These are phyloP conservation scores for Dorcus hopei DNA, from an alignment of 2,888 invertebrate species.

Conservation along the genomic window DNA sequence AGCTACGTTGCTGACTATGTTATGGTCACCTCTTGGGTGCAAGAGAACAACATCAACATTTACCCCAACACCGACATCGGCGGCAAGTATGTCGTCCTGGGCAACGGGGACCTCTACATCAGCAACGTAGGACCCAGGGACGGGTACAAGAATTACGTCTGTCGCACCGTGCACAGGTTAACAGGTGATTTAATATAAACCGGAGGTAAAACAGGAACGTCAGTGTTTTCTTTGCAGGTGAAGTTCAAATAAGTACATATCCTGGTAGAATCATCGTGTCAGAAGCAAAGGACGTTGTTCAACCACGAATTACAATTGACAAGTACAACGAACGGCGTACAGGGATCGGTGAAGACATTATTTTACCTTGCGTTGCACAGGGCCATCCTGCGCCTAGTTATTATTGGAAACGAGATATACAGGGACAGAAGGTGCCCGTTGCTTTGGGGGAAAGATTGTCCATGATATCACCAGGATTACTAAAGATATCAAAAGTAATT, in stretches of 20 bases:
- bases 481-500: conserved; percentile 61
- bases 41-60: conserved; percentile 76
- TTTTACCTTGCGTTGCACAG: conserved; percentile 75
- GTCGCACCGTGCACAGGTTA: conserved; percentile 76
- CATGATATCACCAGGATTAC: conserved; percentile 61
- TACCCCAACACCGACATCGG: conserved; percentile 72
- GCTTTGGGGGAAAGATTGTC: conserved; percentile 62
- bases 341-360: conserved; percentile 69
- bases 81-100: conserved; percentile 73
- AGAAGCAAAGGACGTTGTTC: conserved; percentile 73
- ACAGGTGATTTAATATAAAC: conserved; percentile 52
- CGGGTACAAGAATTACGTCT: conserved; percentile 76
- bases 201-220: not conserved
- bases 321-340: conserved; percentile 66
- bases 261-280: conserved; percentile 67
- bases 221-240: conserved; percentile 43
- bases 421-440: conserved; percentile 64
- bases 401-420: conserved; percentile 76
- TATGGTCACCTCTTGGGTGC: conserved; percentile 85
- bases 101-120: conserved; percentile 81
- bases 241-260: conserved; percentile 57
- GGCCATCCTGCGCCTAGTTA: conserved; percentile 78
- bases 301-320: conserved; percentile 70
- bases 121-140: conserved; percentile 75
- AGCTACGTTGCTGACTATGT: conserved; percentile 85